These are phyloP conservation scores for Poeciliopsis prolifica DNA, from an alignment of 2,113 vertebrate genomes.

Conservation along the genomic window DNA sequence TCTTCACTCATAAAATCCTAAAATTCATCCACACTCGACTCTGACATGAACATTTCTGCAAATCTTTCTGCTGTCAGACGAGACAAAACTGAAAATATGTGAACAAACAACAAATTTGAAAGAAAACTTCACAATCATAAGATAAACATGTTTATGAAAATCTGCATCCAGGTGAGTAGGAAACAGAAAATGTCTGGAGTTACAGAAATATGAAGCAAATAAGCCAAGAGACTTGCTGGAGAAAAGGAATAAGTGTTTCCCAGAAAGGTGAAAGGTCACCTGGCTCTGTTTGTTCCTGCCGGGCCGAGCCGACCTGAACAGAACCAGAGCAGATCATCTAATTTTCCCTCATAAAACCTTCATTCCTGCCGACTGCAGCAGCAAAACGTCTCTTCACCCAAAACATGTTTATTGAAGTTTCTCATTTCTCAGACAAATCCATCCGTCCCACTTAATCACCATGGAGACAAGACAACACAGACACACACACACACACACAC, in stretches of 20 bases:
- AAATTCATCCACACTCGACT: too few relatives aligned
- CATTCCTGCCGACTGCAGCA: background rate
- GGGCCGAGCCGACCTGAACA: background rate
- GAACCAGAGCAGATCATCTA: background rate
- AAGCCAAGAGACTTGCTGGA: background rate
- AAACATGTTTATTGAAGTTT: background rate
- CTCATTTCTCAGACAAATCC: background rate
- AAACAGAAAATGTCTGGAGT: background rate
- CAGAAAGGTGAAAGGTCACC: background rate
- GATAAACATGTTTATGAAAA: background rate
- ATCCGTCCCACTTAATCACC: too few relatives aligned
- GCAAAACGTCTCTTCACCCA: background rate
- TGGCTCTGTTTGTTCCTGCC: background rate
- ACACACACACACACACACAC: too few relatives aligned
- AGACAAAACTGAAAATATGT: background rate
- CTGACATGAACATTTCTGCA: too few relatives aligned
- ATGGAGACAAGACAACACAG: too few relatives aligned
- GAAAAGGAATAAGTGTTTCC: background rate
- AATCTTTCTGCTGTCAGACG: too few relatives aligned
- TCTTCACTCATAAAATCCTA: too few relatives aligned
- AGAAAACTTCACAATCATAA: background rate
- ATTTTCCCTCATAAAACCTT: conserved; percentile 1
- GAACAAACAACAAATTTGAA: background rate
- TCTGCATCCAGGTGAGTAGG: background rate
- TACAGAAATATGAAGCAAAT: background rate